These are phyloP conservation scores for Argyrosomus regius DNA, from an alignment of 2,797 vertebrate genomes.

Conservation along the genomic window DNA sequence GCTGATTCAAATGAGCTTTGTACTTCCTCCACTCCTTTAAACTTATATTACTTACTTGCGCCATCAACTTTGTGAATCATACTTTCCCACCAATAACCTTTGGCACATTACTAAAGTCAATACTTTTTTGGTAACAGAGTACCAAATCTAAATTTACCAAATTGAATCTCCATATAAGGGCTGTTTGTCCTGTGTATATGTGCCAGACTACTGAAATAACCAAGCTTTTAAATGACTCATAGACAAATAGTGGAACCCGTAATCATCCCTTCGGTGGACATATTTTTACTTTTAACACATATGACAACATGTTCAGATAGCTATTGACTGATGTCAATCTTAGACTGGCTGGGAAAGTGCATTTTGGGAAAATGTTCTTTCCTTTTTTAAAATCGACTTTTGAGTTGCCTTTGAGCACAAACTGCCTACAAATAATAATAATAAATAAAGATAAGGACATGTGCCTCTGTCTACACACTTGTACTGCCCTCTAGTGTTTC, in stretches of 20 bases:
- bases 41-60: neutral
- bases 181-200: neutral
- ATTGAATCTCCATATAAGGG: neutral
- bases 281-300: neutral
- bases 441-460: neutral
- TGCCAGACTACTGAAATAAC: conserved; percentile 5
- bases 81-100: conserved; percentile 22
- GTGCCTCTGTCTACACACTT: neutral
- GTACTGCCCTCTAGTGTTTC: conserved; percentile 54
- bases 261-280: neutral
- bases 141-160: neutral
- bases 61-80: conserved; percentile 17
- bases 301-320: neutral
- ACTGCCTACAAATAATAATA: too few relatives aligned
- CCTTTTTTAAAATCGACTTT: neutral
- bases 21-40: neutral
- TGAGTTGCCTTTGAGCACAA: neutral
- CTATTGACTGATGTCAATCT: neutral
- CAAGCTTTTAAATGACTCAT: neutral
- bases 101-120: conserved; percentile 5
- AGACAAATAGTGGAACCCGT: neutral
- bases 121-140: neutral
- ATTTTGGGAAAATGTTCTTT: neutral
- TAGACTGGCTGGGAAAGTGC: neutral
- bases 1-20: neutral